phyloP scores from a whole-genome alignment of 2,797 vertebrate genomes.

The Rhinatrema bivittatum region DNA sequence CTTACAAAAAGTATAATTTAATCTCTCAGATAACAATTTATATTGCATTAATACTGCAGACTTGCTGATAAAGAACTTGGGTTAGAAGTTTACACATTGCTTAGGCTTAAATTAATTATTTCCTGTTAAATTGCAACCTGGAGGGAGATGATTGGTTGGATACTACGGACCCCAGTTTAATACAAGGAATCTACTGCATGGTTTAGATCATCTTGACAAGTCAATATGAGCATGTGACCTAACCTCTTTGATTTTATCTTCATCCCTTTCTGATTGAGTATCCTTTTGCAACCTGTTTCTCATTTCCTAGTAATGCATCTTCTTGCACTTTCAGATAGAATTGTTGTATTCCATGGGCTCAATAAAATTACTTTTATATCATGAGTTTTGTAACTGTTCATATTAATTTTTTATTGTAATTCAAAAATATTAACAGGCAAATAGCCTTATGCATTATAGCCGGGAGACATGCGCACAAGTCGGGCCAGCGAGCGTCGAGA shows the following conservation, averaged over 20 bases:
- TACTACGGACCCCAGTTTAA: slow-evolving; percentile 6
- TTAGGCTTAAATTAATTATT: neutral
- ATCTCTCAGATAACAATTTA: too few species aligned
- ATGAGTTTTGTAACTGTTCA: too few species aligned
- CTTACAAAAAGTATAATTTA: too few species aligned
- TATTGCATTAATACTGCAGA: slow-evolving; percentile 24
- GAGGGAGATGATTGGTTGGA: slow-evolving; percentile 13
- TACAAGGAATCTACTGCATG: slow-evolving; percentile 3
- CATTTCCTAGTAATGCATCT: slow-evolving; percentile 15
- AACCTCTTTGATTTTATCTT: slow-evolving; percentile 8
- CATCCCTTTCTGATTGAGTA: slow-evolving; percentile 1
- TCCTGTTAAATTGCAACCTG: slow-evolving; percentile 12
- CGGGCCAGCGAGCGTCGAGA: too few species aligned
- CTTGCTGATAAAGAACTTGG: slow-evolving; percentile 34
- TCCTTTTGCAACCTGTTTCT: slow-evolving; percentile 7
- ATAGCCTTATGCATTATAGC: too few species aligned
- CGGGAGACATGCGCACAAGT: too few species aligned
- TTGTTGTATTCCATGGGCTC: slow-evolving; percentile 7
- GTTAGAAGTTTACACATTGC: slow-evolving; percentile 30
- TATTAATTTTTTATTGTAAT: too few species aligned
- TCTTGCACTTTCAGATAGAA: neutral
- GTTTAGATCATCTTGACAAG: slow-evolving; percentile 23
- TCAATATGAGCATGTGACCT: slow-evolving; percentile 11
- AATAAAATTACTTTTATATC: too few species aligned
- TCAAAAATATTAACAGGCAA: too few species aligned